A percentile compares a stretch with the other conserved stretches of the same genome.
These are phyloP conservation scores for Nannoperca obscura DNA, from an alignment of 2,797 vertebrate species.

Conservation along the genomic window DNA sequence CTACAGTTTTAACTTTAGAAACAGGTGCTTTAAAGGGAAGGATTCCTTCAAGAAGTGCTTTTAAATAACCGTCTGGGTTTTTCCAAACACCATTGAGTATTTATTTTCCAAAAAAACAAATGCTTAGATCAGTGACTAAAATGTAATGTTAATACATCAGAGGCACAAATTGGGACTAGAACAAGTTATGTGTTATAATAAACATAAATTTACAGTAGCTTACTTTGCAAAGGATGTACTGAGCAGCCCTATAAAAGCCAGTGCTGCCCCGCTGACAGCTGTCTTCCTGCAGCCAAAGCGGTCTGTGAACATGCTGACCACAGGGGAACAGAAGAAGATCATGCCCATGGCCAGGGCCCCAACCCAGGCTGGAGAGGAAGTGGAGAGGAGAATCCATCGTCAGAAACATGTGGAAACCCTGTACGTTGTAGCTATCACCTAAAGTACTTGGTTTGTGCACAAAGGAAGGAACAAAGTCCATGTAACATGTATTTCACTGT, in stretches of 20 bases:
- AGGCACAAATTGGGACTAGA: not conserved
- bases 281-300: conserved; percentile 96
- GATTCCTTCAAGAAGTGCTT: not conserved
- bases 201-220: conserved; percentile 50
- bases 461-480: conserved; percentile 26
- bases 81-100: not conserved
- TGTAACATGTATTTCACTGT: not conserved
- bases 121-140: not conserved
- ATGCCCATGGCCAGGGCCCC: conserved; percentile 97
- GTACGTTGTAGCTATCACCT: conserved; percentile 1
- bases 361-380: conserved; percentile 89
- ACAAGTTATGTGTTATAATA: not conserved
- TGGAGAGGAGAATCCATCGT: conserved; percentile 33
- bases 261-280: conserved; percentile 89
- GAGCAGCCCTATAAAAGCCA: conserved; percentile 96
- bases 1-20: no score
- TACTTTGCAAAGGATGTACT: conserved; percentile 97
- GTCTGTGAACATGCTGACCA: conserved; percentile 99
- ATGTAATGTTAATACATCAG: not conserved
- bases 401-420: conserved; percentile 11
- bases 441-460: conserved; percentile 20
- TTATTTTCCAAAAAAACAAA: not conserved
- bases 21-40: not conserved
- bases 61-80: not conserved
- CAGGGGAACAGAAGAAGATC: conserved; percentile 98